phyloP scores from a whole-genome alignment of 2,113 vertebrate species.

The Aptenodytes patagonicus region DNA sequence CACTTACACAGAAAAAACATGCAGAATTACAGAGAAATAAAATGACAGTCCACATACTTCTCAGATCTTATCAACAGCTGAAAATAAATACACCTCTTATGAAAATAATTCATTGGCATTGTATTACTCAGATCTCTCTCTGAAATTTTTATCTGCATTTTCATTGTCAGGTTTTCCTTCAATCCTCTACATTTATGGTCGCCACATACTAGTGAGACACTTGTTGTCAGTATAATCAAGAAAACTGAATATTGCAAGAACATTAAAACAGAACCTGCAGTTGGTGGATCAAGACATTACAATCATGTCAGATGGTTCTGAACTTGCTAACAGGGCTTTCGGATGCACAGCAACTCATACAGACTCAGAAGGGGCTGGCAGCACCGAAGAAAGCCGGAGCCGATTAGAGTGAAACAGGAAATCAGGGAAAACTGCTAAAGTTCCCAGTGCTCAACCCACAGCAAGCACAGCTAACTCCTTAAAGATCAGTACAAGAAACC shows the following conservation, averaged over 20 bases:
- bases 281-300: background rate
- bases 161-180: background rate
- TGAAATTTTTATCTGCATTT: background rate
- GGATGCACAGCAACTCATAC: background rate
- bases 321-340: background rate
- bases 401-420: constrained; percentile 1
- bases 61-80: background rate
- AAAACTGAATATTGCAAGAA: background rate
- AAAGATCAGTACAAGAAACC: background rate
- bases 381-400: background rate
- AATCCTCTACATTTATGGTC: background rate
- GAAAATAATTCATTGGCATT: background rate
- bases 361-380: background rate
- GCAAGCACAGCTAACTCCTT: constrained; percentile 16
- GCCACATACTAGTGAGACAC: background rate
- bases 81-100: background rate
- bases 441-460: background rate
- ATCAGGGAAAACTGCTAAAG: background rate
- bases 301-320: background rate
- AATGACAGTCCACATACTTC: background rate
- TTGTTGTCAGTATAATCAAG: background rate
- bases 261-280: background rate
- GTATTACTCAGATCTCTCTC: background rate
- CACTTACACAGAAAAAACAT: background rate
- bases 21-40: background rate